Evolutionary conservation across 2,113 vertebrate species (phyloP), one percentile per base, ranked within the genome.

Genomic region (Castor canadensis): DNA sequence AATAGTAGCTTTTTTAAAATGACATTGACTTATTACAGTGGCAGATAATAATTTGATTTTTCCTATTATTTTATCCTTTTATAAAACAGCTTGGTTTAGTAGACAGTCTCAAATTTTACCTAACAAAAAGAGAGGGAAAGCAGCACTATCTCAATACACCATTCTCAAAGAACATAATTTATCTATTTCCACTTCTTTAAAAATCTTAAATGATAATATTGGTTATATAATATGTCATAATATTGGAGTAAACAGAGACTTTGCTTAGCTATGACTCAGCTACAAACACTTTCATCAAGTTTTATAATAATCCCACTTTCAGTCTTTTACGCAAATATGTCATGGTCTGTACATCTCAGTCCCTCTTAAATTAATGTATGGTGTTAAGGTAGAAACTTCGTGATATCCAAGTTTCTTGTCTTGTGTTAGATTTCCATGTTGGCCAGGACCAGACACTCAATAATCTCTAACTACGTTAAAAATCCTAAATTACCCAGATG

Each of bases 341-440:
- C n/a, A 35, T 72, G 60, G 9, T 75, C 4, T 12, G 11, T 38
- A 38, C 17, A 38, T 76, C 49, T 76, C 30, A 76, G 49, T 76
- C 15, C 28, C 26, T 19, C 64, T 85, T 66, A 43, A 26, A 85
- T 71, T 85, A 69, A 69, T 69, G 32, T 38, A 38, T 38, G 19
- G n/a, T 17, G 38, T 5, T 1, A 69, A 69, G 2, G 28, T 77
- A 52, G 38, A 91, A 40, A 86, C 9, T 69, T 71, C 56, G 54
- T 85, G 4, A 43, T 77, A 1, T 66, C 15, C 24, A 93, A 40
- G 1, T n/a, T 52, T 43, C 38, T 88, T 76, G 1, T 60, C n/a
- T 91, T 15, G 84, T 54, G 26, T 80, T 62, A 79, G 19, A 76
- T 91, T 93, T 93, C 43, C 35, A 76, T 56, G 89, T 69, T 76